phyloP scores from a whole-genome alignment of 2,797 vertebrate genomes.

The Molossus alvarezi region DNA sequence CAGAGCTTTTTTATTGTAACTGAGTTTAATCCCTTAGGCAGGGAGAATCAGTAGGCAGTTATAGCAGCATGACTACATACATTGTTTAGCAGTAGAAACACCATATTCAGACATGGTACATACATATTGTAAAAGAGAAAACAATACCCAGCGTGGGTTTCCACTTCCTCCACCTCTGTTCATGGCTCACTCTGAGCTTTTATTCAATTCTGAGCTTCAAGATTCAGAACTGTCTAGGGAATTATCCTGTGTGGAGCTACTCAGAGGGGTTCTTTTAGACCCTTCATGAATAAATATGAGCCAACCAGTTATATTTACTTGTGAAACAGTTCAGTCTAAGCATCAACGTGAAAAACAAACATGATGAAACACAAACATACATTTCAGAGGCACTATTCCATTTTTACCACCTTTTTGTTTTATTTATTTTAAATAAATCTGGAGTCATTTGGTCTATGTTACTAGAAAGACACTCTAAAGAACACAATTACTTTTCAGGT shows the following conservation, averaged over 20 bases:
- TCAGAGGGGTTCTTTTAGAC: neutral
- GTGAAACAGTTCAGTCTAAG: neutral
- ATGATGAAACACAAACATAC: neutral
- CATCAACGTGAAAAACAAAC: conserved; percentile 24
- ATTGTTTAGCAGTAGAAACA: neutral
- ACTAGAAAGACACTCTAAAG: conserved; percentile 21
- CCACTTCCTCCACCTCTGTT: neutral
- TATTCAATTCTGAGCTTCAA: neutral
- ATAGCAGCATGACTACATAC: neutral
- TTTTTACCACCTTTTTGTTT: neutral
- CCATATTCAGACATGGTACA: neutral
- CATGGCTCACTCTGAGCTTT: neutral
- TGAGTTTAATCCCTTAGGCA: neutral
- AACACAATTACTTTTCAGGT: neutral
- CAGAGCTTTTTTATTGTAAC: neutral
- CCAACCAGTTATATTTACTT: neutral
- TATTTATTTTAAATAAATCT: conserved; percentile 46
- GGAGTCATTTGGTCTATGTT: neutral
- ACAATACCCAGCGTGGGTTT: neutral
- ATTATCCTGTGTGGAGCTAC: neutral
- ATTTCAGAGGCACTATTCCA: neutral
- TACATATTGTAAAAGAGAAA: neutral
- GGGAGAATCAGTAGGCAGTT: neutral
- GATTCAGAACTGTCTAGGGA: neutral
- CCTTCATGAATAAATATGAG: conserved; percentile 8